phyloP scores from a whole-genome alignment of 1,140 invertebrate species.

The Camponotus pennsylvanicus region DNA sequence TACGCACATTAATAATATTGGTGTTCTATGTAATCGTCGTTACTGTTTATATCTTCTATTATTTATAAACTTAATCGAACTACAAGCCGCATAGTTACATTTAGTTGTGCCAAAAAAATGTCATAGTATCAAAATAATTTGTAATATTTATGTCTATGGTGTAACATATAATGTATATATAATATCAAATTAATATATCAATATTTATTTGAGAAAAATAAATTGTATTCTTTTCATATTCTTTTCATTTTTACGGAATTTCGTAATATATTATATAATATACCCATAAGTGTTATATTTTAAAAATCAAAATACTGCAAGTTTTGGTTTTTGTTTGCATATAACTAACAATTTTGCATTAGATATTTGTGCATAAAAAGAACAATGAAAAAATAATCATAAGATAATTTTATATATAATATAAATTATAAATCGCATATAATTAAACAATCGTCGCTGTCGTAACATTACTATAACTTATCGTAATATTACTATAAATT shows the following conservation, averaged over 20 bases:
- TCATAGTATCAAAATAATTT: slow-evolving; percentile 21
- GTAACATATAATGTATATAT: neutral
- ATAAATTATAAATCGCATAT: slow-evolving; percentile 14
- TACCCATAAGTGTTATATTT: neutral
- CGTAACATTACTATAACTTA: neutral
- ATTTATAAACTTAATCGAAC: slow-evolving; percentile 31
- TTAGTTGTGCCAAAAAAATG: slow-evolving; percentile 19
- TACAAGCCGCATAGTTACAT: neutral
- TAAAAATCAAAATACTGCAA: neutral
- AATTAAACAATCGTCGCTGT: neutral
- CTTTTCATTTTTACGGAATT: neutral
- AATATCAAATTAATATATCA: slow-evolving; percentile 17
- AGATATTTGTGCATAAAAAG: slow-evolving; percentile 9
- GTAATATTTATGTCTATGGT: neutral
- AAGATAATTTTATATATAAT: slow-evolving; percentile 3
- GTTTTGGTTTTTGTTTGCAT: neutral
- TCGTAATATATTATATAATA: neutral
- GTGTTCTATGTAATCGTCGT: slow-evolving; percentile 46
- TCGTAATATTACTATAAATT: slow-evolving; percentile 3
- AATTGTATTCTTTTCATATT: slow-evolving; percentile 9
- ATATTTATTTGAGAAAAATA: neutral
- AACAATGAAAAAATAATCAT: neutral
- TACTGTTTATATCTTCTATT: slow-evolving; percentile 22
- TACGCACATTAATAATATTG: slow-evolving; percentile 27
- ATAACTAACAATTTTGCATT: neutral